Evolutionary conservation across 2,113 vertebrate species (phyloP).

Genomic region (Gopherus flavomarginatus): DNA sequence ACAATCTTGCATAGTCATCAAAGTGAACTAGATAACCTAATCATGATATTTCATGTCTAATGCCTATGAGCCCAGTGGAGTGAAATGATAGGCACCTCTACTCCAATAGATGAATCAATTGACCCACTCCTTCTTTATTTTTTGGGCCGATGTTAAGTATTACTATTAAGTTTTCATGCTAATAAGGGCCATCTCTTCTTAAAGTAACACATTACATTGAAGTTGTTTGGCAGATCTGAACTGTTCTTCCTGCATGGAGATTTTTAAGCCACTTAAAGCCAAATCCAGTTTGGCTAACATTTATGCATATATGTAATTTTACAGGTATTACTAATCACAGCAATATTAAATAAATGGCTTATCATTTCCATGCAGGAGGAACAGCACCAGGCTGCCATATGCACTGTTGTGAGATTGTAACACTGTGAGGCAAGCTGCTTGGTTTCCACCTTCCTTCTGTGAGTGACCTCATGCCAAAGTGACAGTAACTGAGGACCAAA

Average conservation of each 20-base stretch:
- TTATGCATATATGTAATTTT: neutral
- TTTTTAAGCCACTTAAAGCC: neutral
- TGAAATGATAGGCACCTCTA: neutral
- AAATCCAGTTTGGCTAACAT: neutral
- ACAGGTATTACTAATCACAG: neutral
- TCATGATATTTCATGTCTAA: neutral
- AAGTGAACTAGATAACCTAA: neutral
- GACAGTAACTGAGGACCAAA: neutral
- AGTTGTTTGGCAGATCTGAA: neutral
- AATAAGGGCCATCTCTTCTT: neutral
- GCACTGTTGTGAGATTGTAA: too few relatives aligned
- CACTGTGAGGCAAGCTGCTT: too few relatives aligned
- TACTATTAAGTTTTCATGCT: too few relatives aligned
- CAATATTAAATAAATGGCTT: neutral
- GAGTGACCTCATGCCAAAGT: neutral
- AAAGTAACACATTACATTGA: neutral
- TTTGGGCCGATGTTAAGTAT: neutral
- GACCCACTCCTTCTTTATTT: neutral
- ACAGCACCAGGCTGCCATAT: too few relatives aligned
- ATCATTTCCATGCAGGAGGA: too few relatives aligned
- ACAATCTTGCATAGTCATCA: neutral
- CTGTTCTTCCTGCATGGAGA: neutral
- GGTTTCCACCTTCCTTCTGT: neutral
- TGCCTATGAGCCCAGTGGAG: neutral
- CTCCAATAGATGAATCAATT: neutral